phyloP scores from a whole-genome alignment of 1,140 invertebrate genomes.

The Ceratitis capitata region DNA sequence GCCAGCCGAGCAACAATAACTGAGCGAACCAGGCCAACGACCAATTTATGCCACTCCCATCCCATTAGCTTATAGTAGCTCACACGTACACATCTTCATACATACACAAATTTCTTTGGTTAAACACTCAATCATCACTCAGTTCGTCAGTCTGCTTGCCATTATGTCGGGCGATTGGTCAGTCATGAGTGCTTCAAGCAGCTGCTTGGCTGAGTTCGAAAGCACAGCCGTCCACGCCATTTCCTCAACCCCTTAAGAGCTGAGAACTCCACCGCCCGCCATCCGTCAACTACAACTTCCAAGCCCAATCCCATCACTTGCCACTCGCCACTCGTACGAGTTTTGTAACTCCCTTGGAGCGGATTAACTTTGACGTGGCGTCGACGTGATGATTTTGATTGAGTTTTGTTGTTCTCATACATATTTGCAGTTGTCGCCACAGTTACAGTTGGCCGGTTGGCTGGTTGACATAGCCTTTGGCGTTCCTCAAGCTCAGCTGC shows the following conservation, averaged over 20 bases:
- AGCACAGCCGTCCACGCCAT: neutral
- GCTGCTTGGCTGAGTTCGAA: neutral
- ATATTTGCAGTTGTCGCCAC: neutral
- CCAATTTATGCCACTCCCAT: neutral
- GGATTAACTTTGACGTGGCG: neutral
- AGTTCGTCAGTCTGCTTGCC: neutral
- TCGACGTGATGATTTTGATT: neutral
- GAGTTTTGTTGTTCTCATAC: neutral
- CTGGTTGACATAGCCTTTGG: neutral
- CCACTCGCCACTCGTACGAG: neutral
- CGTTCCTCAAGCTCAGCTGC: neutral
- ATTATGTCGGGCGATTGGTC: too few species aligned
- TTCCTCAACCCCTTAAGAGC: neutral
- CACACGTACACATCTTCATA: neutral
- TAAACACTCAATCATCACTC: slow-evolving; percentile 5
- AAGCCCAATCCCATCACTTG: too few species aligned
- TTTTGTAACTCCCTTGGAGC: neutral
- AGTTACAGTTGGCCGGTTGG: neutral
- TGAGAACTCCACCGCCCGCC: neutral
- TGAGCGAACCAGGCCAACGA: neutral
- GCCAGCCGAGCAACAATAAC: neutral
- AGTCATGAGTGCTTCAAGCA: neutral
- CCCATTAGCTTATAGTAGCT: too few species aligned
- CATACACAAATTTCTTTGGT: neutral
- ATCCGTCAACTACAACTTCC: too few species aligned